A percentile compares a stretch with the other conserved stretches of the same genome.
phyloP scores from a whole-genome alignment of 2,113 vertebrate genomes.

The Synchiropus splendidus region DNA sequence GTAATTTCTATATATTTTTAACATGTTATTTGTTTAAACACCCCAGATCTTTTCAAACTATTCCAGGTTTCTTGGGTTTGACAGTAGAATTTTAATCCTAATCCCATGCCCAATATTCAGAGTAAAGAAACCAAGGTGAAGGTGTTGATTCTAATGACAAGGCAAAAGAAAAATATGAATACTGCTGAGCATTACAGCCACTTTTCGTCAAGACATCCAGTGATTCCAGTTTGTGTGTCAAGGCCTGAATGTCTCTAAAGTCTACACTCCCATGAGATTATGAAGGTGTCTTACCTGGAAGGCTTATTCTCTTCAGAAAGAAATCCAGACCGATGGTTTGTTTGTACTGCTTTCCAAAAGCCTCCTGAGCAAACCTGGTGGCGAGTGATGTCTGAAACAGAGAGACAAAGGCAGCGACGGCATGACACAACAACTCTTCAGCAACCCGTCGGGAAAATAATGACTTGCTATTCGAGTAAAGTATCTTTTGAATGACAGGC shows the following conservation, averaged over 20 bases:
- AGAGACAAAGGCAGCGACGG: constrained; percentile 34
- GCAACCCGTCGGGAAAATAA: constrained; percentile 4
- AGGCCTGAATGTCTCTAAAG: constrained; percentile 5
- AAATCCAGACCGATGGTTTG: constrained; percentile 98
- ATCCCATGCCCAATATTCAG: too few species aligned
- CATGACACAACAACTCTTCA: constrained; percentile 14
- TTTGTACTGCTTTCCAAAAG: constrained; percentile 98
- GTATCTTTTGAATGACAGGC: constrained; percentile 8
- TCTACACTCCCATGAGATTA: constrained; percentile 29
- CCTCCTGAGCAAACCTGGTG: constrained; percentile 93
- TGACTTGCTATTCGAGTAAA: constrained; percentile 10
- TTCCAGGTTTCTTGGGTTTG: too few species aligned
- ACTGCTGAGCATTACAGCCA: too few species aligned
- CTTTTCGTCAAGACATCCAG: background rate
- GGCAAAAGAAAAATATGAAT: too few species aligned
- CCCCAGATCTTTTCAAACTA: too few species aligned
- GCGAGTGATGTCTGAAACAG: constrained; percentile 89
- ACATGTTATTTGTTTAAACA: too few species aligned
- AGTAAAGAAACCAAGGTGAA: too few species aligned
- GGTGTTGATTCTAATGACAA: too few species aligned
- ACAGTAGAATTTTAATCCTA: too few species aligned
- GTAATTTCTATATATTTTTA: too few species aligned
- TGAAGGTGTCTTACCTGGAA: constrained; percentile 85
- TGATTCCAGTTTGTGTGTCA: constrained; percentile 13
- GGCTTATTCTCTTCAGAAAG: constrained; percentile 95